Evolutionary conservation across 2,113 vertebrate genomes (phyloP), one percentile per base, ranked within the genome.

Genomic region (Channa argus): DNA sequence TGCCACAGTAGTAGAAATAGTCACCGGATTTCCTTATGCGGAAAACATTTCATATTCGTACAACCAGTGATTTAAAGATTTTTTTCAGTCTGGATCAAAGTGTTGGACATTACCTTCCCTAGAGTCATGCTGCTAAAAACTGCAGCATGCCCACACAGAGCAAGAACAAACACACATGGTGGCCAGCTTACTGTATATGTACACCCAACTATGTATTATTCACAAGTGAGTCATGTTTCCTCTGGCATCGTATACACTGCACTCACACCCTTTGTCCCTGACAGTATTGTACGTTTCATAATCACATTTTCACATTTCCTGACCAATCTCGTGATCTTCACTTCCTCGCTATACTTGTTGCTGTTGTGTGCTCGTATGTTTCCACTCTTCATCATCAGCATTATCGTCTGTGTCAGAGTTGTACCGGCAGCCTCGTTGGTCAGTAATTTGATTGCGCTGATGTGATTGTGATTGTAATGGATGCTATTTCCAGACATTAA

Each of bases 261-360:
- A 11, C 47, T 36, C 51, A 37, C 34, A 49, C 44, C 44, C 46
- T 47, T 9, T 36, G 34, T 43, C 11, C 50, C 77, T 43, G 6
- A 49, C 68, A n/a, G 54, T 9, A 58, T 38, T 64, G 55, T 52
- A 66, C 64, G 58, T 73, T 77, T 41, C 24, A 47, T 84, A 87
- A 83, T 80, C 59, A 14, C 43, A 83, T 88, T 81, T 80, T 80
- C 59, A 14, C 43, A 83, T 88, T 81, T 80, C 77, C 82, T 77
- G 63, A 54, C 61, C 73, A 45, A 41, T 53, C 77, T 67, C 63
- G 10, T 46, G 24, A 61, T 69, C 44, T 58, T 56, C 62, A 38
- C 55, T 74, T 77, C 65, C 51, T 36, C 41, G 67, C 59, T 14
- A 6, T 68, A 45, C 6, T 43, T 56, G 13, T 38, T 59, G 24